Evolutionary conservation across 2,797 vertebrate species (phyloP).

Genomic region (Karalla daura): DNA sequence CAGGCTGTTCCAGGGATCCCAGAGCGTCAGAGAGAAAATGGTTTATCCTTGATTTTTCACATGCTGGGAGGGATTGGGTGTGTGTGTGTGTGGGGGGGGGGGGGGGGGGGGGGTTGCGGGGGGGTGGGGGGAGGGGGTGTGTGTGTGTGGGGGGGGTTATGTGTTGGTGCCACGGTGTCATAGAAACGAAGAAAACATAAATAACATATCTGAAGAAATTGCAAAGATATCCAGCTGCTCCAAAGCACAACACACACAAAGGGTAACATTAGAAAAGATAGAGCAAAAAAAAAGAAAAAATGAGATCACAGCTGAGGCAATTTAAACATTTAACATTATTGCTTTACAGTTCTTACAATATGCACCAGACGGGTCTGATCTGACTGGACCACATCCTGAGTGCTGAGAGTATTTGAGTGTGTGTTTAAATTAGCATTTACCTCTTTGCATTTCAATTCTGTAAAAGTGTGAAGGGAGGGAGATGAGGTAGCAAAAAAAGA

Average conservation of each 20-base stretch:
- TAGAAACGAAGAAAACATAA: slow-evolving; percentile 43
- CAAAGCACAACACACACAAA: not conserved
- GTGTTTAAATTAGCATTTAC: not conserved
- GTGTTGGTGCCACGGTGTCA: slow-evolving; percentile 27
- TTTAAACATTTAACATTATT: not conserved
- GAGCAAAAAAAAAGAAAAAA: too few species aligned
- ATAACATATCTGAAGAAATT: slow-evolving; percentile 28
- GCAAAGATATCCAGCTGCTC: slow-evolving; percentile 29
- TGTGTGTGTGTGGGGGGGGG: too few species aligned
- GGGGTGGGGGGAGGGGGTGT: too few species aligned
- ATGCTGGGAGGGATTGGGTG: slow-evolving; percentile 34
- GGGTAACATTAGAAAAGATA: not conserved
- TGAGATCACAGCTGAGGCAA: too few species aligned
- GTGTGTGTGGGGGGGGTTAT: slow-evolving; percentile 17
- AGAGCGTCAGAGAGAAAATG: slow-evolving; percentile 63
- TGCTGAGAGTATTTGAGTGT: not conserved
- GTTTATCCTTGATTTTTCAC: slow-evolving; percentile 62
- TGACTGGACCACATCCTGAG: not conserved
- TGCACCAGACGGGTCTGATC: not conserved
- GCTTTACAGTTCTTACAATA: not conserved
- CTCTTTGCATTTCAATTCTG: not conserved
- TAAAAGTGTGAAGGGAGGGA: not conserved
- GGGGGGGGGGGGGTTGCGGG: too few species aligned
- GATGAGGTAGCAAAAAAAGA: too few species aligned
- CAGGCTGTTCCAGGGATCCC: slow-evolving; percentile 57